Evolutionary conservation across 2,888 invertebrate genomes (phyloP), one percentile per base, ranked within the genome.

Genomic region (Sipunculus nudus): DNA sequence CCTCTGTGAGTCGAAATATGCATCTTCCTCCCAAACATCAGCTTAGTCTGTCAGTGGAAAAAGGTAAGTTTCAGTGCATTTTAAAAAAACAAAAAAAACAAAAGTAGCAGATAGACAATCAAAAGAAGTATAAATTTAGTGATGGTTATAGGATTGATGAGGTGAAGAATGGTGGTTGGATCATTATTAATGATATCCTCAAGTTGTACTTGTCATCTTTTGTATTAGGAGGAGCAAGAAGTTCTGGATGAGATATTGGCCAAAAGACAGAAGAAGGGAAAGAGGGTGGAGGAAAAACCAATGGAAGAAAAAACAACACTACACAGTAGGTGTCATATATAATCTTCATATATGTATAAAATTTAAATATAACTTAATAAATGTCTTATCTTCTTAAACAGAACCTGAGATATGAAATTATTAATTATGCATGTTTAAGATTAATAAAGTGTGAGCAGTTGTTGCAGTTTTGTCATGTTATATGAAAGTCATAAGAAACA

Each of bases 221-320:
- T 47, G 47, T 54, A 75, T 2, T 70, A 87, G 86, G 95, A 97
- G 75, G 94, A 96, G 78, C 92, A 95, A 41, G 94, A 92, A 21
- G 96, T 94, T 77, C 84, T 99, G 53, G 96, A 97, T 83, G 98
- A 97, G 84, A 91, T 96, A 77, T 85, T 95, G 53, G 92, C 95
- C 0, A 96, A 85, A 87, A 71, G 93, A 78, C 93, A 93, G 78
- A 95, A 94, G 84, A 88, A 91, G 65, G 92, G 92, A 78, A 78
- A 79, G 64, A 88, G 89, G 57, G 89, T 71, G n/a, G 94, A 95
- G 73, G 96, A 96, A 68, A 94, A 94, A 84, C 91, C 93, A 0
- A 85, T 95, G 67, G 96, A 98, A 80, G 98, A 98, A 81, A 98
- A 97, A 84, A 92, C 95, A 13, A 91, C 93, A 73, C 87, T 97